These are phyloP conservation scores for Drosophila leonis DNA, from an alignment of 2,888 invertebrate species.

Conservation along the genomic window DNA sequence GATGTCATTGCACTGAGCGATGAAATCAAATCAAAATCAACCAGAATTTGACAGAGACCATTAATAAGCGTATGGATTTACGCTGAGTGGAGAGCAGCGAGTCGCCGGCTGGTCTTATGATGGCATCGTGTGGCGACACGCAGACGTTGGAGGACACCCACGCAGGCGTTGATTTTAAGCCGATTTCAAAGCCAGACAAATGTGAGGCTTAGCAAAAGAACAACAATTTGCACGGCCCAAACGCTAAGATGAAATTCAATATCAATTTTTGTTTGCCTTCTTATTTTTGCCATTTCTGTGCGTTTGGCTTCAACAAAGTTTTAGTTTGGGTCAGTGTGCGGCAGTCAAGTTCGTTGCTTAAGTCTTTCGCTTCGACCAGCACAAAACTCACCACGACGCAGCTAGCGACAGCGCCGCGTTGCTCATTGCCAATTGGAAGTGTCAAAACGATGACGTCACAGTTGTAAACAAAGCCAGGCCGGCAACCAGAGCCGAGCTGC, in stretches of 20 bases:
- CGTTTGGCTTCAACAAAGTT: constrained; percentile 9
- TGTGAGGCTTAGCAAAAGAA: constrained; percentile 66
- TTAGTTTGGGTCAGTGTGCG: constrained; percentile 44
- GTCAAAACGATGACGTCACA: constrained; percentile 77
- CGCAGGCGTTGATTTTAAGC: constrained; percentile 80
- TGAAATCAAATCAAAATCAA: constrained; percentile 52
- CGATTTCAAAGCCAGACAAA: constrained; percentile 80
- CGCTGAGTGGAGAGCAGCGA: constrained; percentile 26
- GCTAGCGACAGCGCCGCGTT: constrained; percentile 13
- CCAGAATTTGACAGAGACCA: constrained; percentile 60
- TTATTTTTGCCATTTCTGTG: constrained; percentile 23
- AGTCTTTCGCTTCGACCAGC: constrained; percentile 62
- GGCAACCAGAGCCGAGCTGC: constrained; percentile 15
- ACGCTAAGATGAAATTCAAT: constrained; percentile 68
- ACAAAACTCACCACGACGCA: constrained; percentile 53
- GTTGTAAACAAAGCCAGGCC: constrained; percentile 66
- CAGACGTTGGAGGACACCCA: constrained; percentile 65
- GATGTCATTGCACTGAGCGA: constrained; percentile 64
- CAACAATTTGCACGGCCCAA: constrained; percentile 61
- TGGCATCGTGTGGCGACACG: constrained; percentile 41
- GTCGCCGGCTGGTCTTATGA: constrained; percentile 31
- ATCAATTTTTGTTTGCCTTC: constrained; percentile 22
- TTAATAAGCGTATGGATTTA: constrained; percentile 71
- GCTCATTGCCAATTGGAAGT: constrained; percentile 60
- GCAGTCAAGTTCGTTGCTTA: constrained; percentile 66